A percentile compares a stretch with the other conserved stretches of the same genome.
Conservation (phyloP, 2,113 vertebrate genomes). For the Anarhynchus alexandrinus region DNA sequence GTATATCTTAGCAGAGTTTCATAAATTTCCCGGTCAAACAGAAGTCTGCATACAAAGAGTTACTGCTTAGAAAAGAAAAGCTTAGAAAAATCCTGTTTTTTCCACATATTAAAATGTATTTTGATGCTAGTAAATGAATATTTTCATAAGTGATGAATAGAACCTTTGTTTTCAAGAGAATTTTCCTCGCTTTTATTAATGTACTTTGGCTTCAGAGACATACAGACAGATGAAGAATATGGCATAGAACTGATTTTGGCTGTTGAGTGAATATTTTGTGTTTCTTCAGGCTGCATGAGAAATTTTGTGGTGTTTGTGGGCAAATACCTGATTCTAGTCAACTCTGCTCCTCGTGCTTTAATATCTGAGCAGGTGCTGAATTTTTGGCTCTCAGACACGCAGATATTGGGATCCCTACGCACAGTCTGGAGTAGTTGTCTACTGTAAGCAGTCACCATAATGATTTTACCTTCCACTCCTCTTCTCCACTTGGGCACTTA, state of each 20-base stretch:
- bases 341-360: not conserved
- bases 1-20: not conserved
- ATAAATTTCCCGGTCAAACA: not conserved
- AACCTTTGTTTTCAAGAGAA: not conserved
- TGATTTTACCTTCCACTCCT: not conserved
- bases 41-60: not conserved
- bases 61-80: not conserved
- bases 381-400: accelerated
- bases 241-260: not conserved
- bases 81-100: not conserved
- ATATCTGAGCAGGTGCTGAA: not conserved
- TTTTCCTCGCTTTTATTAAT: not conserved
- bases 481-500: not conserved
- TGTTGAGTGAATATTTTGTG: not conserved
- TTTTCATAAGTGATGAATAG: not conserved
- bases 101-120: not conserved
- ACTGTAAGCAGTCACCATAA: not conserved
- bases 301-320: not conserved
- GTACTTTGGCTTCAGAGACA: not conserved
- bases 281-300: not conserved
- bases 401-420: not conserved
- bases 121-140: not conserved
- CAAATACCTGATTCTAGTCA: not conserved
- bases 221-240: not conserved
- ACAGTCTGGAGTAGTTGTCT: accelerated